Base-by-base conservation (phyloP, 2,888 invertebrate genomes). In the Zaprionus lineosus region DNA sequence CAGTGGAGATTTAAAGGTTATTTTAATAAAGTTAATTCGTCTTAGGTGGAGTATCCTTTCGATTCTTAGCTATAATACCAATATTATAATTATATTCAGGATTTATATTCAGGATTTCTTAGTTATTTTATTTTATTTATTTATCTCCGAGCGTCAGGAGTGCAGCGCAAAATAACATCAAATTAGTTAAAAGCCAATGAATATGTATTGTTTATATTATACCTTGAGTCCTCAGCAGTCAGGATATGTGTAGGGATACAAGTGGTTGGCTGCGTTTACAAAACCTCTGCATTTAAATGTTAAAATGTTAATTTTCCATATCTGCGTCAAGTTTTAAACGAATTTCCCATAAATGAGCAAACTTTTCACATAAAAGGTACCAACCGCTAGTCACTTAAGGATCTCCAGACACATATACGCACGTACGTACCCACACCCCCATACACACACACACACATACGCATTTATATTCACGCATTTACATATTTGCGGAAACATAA, bases 351-450 rank as follows among this genome's bases (percentile, higher is more conserved):
- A 68, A 74, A 77, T 61, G 67, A 56, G 33, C 48, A 71, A 72
- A 74, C 60, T 74, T 74, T 74, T 74, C 74, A 46, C 77, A 74
- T 74, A 74, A 74, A 77, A 61, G 71, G 46, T 64, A 46, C 44
- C 58, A 47, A 40, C 53, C 43, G 55, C 51, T 55, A 36, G 43
- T 50, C 52, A 64, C 64, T 68, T 60, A 48, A 64, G 57, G 37
- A 52, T 43, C 39, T 58, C 24, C 24, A 46, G 34, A 40, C 57
- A 39, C 53, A 28, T 50, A 8, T 48, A 39, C 28, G 12, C 33
- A 34, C 21, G 8, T 16, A 33, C 53, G 24, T 40, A 16, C 52
- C 15, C 46, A 40, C 56, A 8, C 55, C 39, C 28, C 11, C 33
- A 34, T 15, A 11, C 24, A 33, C 53, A 33, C 50, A 16, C 52